Evolutionary conservation across 2,797 vertebrate species (phyloP), one percentile per base, ranked within the genome.

Genomic region (Acanthurus lineatus): DNA sequence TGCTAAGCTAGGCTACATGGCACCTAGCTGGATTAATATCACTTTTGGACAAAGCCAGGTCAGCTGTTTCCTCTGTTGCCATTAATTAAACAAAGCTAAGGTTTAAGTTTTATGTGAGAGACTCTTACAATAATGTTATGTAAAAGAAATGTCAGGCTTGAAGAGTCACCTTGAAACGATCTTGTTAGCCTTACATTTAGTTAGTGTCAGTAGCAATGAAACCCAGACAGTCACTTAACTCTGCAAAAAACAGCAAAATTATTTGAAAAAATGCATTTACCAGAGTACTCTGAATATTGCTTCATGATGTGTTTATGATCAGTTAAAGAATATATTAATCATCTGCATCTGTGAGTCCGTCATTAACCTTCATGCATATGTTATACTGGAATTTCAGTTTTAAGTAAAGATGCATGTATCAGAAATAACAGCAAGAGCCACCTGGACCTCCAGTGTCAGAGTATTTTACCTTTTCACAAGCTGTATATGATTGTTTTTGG

Each of bases 311-410:
- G 42, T 25, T 25, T 28, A 40, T 22, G 20, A 38, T 32, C 14
- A 3, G 35, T 15, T n/a, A 4, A 19, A 4, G 47, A 49, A 75
- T 47, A 59, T 38, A 63, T 71, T 11, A 60, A 44, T 64, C 15
- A 53, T 56, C 32, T 38, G 38, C 14, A 57, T 63, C 25, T 32
- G 44, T 54, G 22, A 65, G 32, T 19, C 61, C 4, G n/a, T 54
- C 48, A 56, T 71, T 11, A 73, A 64, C n/a, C 3, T 54, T 16
- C n/a, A 40, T 52, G 12, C 20, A 72, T 57, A 62, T 53, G 3
- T 49, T 52, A 47, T 6, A 69, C 12, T 42, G 32, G 5, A 44
- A 48, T 3, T 42, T 59, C 47, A 56, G 5, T 74, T 16, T 3
- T 62, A 35, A 66, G 7, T 25, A 10, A 63, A 73, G 38, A 20